phyloP scores from a whole-genome alignment of 2,113 vertebrate genomes.

The Bambusicola thoracicus region DNA sequence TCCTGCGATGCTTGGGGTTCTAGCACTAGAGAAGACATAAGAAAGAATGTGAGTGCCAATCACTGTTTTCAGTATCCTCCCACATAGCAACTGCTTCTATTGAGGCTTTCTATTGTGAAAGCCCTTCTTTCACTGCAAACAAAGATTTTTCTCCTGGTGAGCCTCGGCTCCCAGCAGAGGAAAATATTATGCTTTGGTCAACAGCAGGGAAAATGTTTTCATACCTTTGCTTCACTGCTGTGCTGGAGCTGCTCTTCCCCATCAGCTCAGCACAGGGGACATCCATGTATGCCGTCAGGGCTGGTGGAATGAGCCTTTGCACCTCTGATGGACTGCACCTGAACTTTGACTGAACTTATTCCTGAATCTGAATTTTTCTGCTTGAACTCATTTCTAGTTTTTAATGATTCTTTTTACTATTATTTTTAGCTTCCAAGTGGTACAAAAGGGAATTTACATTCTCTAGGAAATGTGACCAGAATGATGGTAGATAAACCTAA shows the following conservation, averaged over 20 bases:
- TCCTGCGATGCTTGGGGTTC: not conserved
- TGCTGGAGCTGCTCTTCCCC: not conserved
- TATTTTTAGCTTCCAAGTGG: not conserved
- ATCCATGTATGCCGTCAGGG: not conserved
- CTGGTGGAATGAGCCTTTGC: not conserved
- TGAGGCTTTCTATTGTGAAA: slow-evolving; percentile 71
- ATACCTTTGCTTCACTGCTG: slow-evolving; percentile 11
- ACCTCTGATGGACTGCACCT: not conserved
- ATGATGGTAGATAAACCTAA: not conserved
- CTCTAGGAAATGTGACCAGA: not conserved
- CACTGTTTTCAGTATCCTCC: slow-evolving; percentile 74
- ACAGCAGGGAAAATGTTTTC: slow-evolving; percentile 2
- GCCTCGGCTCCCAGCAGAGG: not conserved
- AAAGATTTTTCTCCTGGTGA: slow-evolving; percentile 26
- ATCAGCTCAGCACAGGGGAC: rapidly evolving
- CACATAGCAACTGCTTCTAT: slow-evolving; percentile 69
- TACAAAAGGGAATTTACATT: not conserved
- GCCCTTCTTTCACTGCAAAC: slow-evolving; percentile 57
- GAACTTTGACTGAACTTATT: not conserved
- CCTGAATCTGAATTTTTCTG: not conserved
- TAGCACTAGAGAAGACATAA: not conserved
- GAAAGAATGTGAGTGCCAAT: slow-evolving; percentile 60
- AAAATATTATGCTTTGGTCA: slow-evolving; percentile 32
- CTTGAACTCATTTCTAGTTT: not conserved
- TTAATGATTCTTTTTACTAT: not conserved